Base-by-base conservation (phyloP, 2,113 vertebrate species). In the Cnemophilus loriae region DNA sequence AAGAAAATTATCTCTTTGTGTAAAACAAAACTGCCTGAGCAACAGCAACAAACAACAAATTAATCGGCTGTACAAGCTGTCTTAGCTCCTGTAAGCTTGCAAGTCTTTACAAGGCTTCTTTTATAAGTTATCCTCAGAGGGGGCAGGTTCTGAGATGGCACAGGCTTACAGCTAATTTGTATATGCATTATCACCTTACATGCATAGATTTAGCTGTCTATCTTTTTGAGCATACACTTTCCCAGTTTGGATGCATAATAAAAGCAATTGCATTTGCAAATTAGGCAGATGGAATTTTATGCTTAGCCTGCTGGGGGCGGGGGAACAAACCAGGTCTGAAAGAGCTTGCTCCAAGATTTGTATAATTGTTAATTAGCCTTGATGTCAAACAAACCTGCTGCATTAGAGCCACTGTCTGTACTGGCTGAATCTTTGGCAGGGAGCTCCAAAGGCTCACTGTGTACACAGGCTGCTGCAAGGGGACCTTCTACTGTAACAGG, bases 241-340 rank as follows among this genome's bases (percentile, higher is more conserved):
- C 69, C 52, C 64, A 81, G 41, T 89, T 86, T 90, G 73, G 82
- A 88, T 90, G 64, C 85, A 75, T 86, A 94, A 96, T 92, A 90
- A 93, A 86, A 96, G 83, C 83, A 94, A 88, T 30, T 94, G 82
- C 60, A 78, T 67, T 88, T 93, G 85, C 68, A 95, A 93, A 92
- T 89, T 44, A 92, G 76, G 93, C 83, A 95, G 85, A 94, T 81
- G 85, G 79, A 93, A 84, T 87, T 85, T 92, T 92, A 70, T 41
- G 82, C 47, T 68, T 47, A 71, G 64, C 60, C 73, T 92, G 44
- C 41, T 46, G 69, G 47, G 44, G 30, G 61, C 1, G 5, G 63
- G 24, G 42, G 24, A 92, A 63, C 42, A 77, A 80, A 67, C 49
- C 11, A 53, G 70, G 82, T 91, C 93, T 96, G 92, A 94, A 84